A percentile compares a stretch with the other conserved stretches of the same genome.
phyloP scores from a whole-genome alignment of 30 jellyfish, hydroid and myxozoan genomes.

The Pelagia noctiluca region DNA sequence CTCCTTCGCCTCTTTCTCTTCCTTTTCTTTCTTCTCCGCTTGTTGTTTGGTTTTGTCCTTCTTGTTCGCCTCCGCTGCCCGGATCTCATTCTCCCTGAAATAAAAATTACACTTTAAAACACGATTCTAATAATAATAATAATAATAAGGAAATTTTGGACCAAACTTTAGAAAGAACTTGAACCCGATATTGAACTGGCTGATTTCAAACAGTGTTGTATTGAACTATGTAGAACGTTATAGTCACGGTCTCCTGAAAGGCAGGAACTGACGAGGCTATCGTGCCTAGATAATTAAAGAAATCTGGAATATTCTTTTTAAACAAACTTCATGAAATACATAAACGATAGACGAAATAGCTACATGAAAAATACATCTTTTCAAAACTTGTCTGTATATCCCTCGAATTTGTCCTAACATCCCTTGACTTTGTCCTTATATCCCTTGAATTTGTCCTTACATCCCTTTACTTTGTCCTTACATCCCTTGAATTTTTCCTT shows the following conservation, averaged over 20 bases:
- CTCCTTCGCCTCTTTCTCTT: constrained; percentile 65
- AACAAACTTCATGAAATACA: too few relatives aligned
- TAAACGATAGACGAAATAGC: too few relatives aligned
- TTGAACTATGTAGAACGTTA: too few relatives aligned
- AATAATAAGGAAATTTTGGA: background rate
- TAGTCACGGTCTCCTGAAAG: too few relatives aligned
- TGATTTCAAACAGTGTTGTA: background rate
- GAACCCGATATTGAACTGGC: background rate
- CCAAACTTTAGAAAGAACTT: background rate
- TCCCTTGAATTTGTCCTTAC: too few relatives aligned
- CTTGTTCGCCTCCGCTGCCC: constrained; percentile 95
- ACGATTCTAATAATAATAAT: too few relatives aligned
- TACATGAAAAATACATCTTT: background rate
- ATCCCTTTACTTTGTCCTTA: too few relatives aligned
- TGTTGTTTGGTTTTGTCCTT: constrained; percentile 88
- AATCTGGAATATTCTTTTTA: background rate
- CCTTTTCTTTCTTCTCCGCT: constrained; percentile 79
- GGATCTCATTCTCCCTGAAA: constrained; percentile 87
- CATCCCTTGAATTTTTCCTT: too few relatives aligned
- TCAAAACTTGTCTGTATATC: background rate
- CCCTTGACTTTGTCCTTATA: too few relatives aligned
- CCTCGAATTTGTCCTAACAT: background rate
- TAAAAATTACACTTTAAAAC: too few relatives aligned
- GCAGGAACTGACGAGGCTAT: background rate
- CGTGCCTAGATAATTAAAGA: background rate